Percentiles rank a stretch among this genome's conserved stretches.
These are phyloP conservation scores for Petrocephalus microphthalmus DNA, from an alignment of 2,113 vertebrate genomes.

Conservation along the genomic window DNA sequence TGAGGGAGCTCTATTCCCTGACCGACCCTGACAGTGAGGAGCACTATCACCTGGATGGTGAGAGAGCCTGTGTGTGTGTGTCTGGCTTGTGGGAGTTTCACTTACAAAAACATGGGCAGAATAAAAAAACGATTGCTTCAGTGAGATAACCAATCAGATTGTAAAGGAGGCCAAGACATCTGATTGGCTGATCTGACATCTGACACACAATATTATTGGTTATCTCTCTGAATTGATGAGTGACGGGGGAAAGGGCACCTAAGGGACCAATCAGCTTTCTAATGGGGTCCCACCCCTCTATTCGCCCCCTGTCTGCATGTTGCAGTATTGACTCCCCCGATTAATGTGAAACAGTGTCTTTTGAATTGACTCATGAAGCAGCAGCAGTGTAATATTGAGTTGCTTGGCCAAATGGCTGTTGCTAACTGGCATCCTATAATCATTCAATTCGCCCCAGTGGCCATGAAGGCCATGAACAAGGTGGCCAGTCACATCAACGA, in stretches of 20 bases:
- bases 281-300: too few species aligned
- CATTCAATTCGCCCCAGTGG: conserved; percentile 62
- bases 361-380: not conserved
- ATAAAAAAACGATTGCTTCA: too few species aligned
- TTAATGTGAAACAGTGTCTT: not conserved
- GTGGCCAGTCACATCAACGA: conserved; percentile 98
- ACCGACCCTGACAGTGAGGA: conserved; percentile 89
- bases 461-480: conserved; percentile 98
- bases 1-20: conserved; percentile 82
- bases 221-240: too few species aligned
- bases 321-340: not conserved
- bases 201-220: too few species aligned
- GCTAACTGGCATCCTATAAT: not conserved
- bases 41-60: conserved; percentile 91
- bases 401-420: not conserved
- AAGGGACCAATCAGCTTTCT: not conserved
- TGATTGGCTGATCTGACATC: too few species aligned
- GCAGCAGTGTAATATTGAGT: not conserved
- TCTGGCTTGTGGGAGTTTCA: too few species aligned
- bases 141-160: too few species aligned
- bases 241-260: not conserved
- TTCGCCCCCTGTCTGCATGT: not conserved
- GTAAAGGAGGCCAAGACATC: too few species aligned
- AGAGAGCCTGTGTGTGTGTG: conserved; percentile 13
- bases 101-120: too few species aligned